These are phyloP conservation scores for Sphenopsis melanotis DNA, from an alignment of 2,797 vertebrate species.

Conservation along the genomic window DNA sequence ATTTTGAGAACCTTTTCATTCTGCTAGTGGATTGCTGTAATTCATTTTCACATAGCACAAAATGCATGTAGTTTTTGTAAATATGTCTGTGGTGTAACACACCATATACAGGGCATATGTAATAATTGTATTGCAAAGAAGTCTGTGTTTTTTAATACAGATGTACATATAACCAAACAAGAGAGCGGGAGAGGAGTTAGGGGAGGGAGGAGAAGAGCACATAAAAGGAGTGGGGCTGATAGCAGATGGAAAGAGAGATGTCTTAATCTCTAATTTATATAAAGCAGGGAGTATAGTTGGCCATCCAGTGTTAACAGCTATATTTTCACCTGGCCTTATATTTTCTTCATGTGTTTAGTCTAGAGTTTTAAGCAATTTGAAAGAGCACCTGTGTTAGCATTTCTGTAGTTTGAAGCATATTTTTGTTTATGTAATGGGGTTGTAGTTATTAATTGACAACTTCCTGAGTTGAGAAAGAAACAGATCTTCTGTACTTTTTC, in stretches of 20 bases:
- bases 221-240: neutral
- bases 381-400: neutral
- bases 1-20: neutral
- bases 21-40: neutral
- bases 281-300: neutral
- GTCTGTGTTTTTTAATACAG: neutral
- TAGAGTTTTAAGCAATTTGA: neutral
- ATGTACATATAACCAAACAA: rapidly evolving
- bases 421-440: neutral
- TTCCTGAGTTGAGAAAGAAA: neutral
- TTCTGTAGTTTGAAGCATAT: neutral
- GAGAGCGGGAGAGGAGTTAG: neutral
- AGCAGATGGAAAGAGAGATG: neutral
- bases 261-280: neutral
- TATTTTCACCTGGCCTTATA: neutral
- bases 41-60: neutral
- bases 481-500: neutral
- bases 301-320: neutral
- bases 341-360: neutral
- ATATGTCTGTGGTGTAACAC: neutral
- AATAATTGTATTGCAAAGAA: neutral
- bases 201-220: neutral
- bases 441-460: neutral
- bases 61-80: neutral
- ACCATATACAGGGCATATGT: neutral